Conservation (phyloP, 2,888 invertebrate genomes). For the Cyaniris semiargus region DNA sequence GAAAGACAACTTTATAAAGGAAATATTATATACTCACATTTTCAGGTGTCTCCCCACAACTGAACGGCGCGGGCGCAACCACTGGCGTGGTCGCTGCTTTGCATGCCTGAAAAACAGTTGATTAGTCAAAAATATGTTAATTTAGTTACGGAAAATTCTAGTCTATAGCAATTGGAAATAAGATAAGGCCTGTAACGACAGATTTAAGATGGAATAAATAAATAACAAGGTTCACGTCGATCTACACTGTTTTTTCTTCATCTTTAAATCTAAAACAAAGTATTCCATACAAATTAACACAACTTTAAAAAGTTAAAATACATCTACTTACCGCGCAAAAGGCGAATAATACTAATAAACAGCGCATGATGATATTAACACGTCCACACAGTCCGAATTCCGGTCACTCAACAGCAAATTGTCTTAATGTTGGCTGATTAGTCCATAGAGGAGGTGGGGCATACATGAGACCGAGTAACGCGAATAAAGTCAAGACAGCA, state of each 20-base stretch:
- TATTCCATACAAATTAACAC: too few species aligned
- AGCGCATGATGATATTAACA: not conserved
- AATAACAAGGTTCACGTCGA: too few species aligned
- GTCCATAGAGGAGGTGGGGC: not conserved
- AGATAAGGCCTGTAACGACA: too few species aligned
- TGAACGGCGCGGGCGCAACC: conserved; percentile 37
- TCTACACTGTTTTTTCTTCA: too few species aligned
- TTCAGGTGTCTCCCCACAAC: conserved; percentile 48
- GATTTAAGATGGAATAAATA: too few species aligned
- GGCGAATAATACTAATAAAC: not conserved
- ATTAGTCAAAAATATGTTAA: not conserved
- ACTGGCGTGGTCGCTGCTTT: conserved; percentile 41
- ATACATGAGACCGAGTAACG: not conserved
- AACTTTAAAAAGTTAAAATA: not conserved
- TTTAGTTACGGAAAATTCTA: not conserved
- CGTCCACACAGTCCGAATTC: not conserved
- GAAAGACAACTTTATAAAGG: too few species aligned
- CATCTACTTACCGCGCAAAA: not conserved
- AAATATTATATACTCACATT: conserved; percentile 41
- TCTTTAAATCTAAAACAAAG: too few species aligned
- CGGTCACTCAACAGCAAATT: not conserved
- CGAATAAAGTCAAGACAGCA: too few species aligned
- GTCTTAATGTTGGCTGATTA: not conserved
- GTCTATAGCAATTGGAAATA: too few species aligned
- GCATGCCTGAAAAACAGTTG: conserved; percentile 45